Evolutionary conservation across 2,797 vertebrate genomes (phyloP).

Genomic region (Amblyraja radiata): DNA sequence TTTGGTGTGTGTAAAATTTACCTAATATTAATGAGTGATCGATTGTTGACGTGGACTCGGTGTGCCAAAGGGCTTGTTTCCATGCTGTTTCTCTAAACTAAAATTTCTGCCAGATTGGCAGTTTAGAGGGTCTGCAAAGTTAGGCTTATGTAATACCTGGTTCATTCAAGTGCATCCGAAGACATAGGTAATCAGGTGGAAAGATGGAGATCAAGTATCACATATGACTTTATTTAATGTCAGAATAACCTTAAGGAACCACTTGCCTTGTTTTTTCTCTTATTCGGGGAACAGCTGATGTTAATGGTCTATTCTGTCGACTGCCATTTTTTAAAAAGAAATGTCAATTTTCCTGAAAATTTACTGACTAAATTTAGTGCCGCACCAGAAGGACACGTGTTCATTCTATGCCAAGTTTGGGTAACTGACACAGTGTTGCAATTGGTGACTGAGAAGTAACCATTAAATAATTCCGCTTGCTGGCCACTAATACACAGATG

Average conservation of each 20-base stretch:
- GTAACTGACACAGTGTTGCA: not conserved
- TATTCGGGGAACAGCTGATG: not conserved
- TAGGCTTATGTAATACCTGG: too few species aligned
- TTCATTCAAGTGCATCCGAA: too few species aligned
- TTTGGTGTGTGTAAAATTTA: too few species aligned
- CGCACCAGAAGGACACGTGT: not conserved
- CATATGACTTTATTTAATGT: too few species aligned
- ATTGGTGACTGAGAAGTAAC: not conserved
- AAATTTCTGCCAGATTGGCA: not conserved
- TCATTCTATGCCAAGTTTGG: not conserved
- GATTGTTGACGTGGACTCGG: too few species aligned
- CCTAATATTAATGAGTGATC: too few species aligned
- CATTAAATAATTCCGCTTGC: not conserved
- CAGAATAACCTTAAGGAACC: too few species aligned
- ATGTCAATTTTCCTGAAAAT: not conserved
- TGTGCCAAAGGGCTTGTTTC: too few species aligned
- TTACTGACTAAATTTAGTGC: not conserved
- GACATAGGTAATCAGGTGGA: too few species aligned
- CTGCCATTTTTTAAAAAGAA: not conserved
- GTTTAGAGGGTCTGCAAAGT: not conserved
- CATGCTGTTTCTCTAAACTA: too few species aligned
- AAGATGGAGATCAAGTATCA: too few species aligned
- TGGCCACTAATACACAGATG: not conserved
- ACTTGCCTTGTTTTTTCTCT: not conserved
- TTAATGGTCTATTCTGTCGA: not conserved